Conservation (phyloP, 2,888 invertebrate genomes). For the Melipona beecheii region DNA sequence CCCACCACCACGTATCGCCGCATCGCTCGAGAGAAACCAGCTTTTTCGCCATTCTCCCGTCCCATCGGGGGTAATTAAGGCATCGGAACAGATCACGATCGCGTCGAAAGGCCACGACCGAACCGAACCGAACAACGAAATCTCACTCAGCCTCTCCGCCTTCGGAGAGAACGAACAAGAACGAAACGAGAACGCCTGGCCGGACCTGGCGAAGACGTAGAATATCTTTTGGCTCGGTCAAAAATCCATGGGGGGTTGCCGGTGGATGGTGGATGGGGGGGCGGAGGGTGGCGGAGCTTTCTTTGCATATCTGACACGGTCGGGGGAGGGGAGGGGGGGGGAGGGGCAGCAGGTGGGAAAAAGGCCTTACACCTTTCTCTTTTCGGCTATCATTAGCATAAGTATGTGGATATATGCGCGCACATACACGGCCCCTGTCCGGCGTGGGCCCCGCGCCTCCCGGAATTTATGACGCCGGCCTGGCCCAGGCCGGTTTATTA, state of each 20-base stretch:
- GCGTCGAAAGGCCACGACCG: constrained; percentile 61
- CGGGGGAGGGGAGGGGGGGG: too few relatives aligned
- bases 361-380: constrained; percentile 77
- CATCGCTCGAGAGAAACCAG: background rate
- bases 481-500: constrained; percentile 79
- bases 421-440: constrained; percentile 60
- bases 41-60: background rate
- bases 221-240: background rate
- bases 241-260: constrained; percentile 19
- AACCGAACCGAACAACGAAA: background rate
- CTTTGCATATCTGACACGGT: constrained; percentile 51
- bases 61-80: constrained; percentile 58
- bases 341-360: constrained; percentile 77
- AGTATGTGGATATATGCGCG: constrained; percentile 76
- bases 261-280: background rate
- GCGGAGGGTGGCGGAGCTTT: constrained; percentile 21
- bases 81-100: constrained; percentile 55
- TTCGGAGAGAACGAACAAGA: background rate
- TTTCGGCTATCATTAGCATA: constrained; percentile 76
- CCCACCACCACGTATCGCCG: background rate
- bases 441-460: constrained; percentile 66
- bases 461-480: constrained; percentile 76
- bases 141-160: background rate
- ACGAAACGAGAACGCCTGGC: background rate
- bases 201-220: background rate